phyloP scores from a whole-genome alignment of 2,888 invertebrate species.

The Hyposoter dolosus region DNA sequence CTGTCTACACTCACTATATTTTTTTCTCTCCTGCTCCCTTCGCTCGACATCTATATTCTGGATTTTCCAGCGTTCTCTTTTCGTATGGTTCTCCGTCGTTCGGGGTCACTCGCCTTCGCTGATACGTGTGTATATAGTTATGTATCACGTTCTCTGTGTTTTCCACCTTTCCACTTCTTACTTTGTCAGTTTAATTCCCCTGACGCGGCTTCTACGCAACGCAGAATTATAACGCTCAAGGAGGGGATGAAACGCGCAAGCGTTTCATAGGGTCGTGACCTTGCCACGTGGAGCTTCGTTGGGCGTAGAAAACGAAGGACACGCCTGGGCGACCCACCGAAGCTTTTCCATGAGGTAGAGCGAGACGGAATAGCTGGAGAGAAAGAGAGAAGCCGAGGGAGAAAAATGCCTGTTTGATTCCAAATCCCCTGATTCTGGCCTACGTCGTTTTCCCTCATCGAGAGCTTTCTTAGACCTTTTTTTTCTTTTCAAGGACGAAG shows the following conservation, averaged over 20 bases:
- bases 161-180: not conserved
- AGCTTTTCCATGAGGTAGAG: slow-evolving; percentile 20
- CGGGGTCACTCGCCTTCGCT: slow-evolving; percentile 43
- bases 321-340: slow-evolving; percentile 68
- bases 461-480: not conserved
- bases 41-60: slow-evolving; percentile 22
- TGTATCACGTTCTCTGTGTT: not conserved
- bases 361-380: slow-evolving; percentile 14
- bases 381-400: slow-evolving; percentile 23
- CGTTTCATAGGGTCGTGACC: slow-evolving; percentile 77
- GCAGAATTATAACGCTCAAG: slow-evolving; percentile 34
- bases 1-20: slow-evolving; percentile 4
- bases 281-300: slow-evolving; percentile 78
- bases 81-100: slow-evolving; percentile 25
- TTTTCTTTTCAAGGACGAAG: slow-evolving; percentile 28
- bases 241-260: slow-evolving; percentile 33
- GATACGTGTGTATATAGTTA: not conserved
- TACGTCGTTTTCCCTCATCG: slow-evolving; percentile 3
- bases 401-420: slow-evolving; percentile 31
- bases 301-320: slow-evolving; percentile 57
- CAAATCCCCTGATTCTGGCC: slow-evolving; percentile 18
- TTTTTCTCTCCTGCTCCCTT: slow-evolving; percentile 17
- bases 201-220: slow-evolving; percentile 56
- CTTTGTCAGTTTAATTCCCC: slow-evolving; percentile 41
- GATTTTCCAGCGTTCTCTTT: slow-evolving; percentile 37